Evolutionary conservation across 1,140 invertebrate species (phyloP).

Genomic region (Rhizoglyphus robini): DNA sequence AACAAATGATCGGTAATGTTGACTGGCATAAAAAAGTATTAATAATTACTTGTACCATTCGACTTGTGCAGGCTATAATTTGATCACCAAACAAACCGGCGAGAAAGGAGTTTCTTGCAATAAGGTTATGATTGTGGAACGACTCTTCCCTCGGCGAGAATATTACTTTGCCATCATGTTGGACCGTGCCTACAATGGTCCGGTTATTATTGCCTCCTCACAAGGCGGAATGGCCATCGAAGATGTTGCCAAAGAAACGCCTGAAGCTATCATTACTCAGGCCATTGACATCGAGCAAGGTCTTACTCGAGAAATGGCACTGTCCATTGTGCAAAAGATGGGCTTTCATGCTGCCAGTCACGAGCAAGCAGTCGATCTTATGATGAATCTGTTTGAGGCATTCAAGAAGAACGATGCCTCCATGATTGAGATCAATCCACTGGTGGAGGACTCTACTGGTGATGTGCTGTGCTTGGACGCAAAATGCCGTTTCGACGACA

Average conservation of each 20-base stretch:
- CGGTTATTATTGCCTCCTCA: constrained; percentile 84
- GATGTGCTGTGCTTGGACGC: constrained; percentile 78
- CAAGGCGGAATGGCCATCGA: constrained; percentile 96
- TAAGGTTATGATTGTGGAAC: constrained; percentile 75
- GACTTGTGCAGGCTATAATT: constrained; percentile 40
- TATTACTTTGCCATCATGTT: constrained; percentile 95
- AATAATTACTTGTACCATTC: neutral
- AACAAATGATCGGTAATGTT: constrained; percentile 65
- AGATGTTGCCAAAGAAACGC: constrained; percentile 82
- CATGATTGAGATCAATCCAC: constrained; percentile 89
- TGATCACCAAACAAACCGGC: constrained; percentile 93
- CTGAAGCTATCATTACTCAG: constrained; percentile 77
- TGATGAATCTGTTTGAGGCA: constrained; percentile 71
- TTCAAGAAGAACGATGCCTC: constrained; percentile 83
- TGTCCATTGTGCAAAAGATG: constrained; percentile 57
- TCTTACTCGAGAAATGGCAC: constrained; percentile 58
- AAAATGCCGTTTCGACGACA: constrained; percentile 79
- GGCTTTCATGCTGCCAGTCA: constrained; percentile 42
- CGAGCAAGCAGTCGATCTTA: constrained; percentile 52
- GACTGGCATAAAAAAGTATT: neutral
- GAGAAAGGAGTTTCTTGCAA: constrained; percentile 84
- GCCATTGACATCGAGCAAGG: constrained; percentile 72
- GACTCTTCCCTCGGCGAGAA: constrained; percentile 84
- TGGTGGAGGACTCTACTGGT: constrained; percentile 73
- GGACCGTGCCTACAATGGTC: constrained; percentile 82